Base-by-base conservation (phyloP, 1,140 invertebrate genomes). In the Lordiphosa collinella region DNA sequence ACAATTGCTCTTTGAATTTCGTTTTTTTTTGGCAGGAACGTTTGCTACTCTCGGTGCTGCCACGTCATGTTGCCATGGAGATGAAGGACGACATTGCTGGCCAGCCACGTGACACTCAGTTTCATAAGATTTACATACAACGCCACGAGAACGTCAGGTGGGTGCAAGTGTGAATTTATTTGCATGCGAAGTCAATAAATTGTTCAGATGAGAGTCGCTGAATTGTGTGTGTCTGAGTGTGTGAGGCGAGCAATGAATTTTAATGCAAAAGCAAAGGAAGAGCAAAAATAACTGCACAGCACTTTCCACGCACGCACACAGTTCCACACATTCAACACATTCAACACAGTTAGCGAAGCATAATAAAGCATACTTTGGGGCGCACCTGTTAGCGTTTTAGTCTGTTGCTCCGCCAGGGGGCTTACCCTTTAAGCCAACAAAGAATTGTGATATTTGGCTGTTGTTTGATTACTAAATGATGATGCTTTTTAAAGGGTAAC, bases 61-160 rank as follows among this genome's bases (percentile, higher is more conserved):
- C 97, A 0, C 93, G 96, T 47, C 97, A 98, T 90, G 96, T 99
- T 63, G 97, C 97, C 32, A 96, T 97, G 93, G 97, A 98, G 91
- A 98, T 99, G 96, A 98, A 98, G 90, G 95, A 96, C 16, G 97
- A 98, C 89, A 97, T 98, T 82, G 96, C 96, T 16, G 95, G 93
- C 32, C 95, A 97, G 89, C 95, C 94, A 22, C 95, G 95, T 86
- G 95, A 97, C 87, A 95, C 95, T 31, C 97, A 96, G 91, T 99
- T 98, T 89, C 97, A 98, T 89, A 98, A 99, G 91, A 98, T 99
- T 87, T 99, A 98, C 91, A 98, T 99, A 80, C 96, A 98, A 89
- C 93, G 95, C 59, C 96, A 99, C 89, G 96, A 98, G 75, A 97
- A 98, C 87, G 97, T 99, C 89, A 98, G 96, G 97, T 98, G 89